These are phyloP conservation scores for Pipistrellus pipistrellus DNA, from an alignment of 2,797 vertebrate species.

Conservation along the genomic window DNA sequence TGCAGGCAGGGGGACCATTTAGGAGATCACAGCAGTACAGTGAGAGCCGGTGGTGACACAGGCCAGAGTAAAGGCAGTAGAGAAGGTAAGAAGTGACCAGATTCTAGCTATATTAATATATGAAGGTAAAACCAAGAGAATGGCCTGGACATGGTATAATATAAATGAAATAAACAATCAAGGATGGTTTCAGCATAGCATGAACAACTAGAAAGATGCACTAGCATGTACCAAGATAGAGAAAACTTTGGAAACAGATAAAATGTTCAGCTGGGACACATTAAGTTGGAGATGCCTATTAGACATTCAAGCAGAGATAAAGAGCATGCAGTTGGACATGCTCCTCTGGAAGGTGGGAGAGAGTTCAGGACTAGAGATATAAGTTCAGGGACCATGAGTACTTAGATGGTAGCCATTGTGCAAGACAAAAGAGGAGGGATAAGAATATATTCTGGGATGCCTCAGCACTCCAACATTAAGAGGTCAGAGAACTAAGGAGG, in stretches of 20 bases:
- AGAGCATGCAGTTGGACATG: background rate
- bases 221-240: background rate
- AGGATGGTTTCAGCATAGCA: background rate
- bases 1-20: background rate
- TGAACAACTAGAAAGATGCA: background rate
- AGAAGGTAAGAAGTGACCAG: background rate
- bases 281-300: background rate
- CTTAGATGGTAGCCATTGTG: background rate
- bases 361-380: background rate
- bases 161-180: background rate
- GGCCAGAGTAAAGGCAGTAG: background rate
- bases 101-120: background rate
- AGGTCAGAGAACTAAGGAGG: background rate
- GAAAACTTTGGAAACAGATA: background rate
- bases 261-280: background rate
- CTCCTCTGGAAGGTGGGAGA: background rate
- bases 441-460: background rate
- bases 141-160: background rate
- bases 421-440: background rate
- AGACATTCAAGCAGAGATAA: background rate
- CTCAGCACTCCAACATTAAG: background rate
- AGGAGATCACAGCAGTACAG: background rate
- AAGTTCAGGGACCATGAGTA: background rate
- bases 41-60: background rate
- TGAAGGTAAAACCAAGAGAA: constrained; percentile 4